Conservation (phyloP, 2,113 vertebrate genomes). For the Fulmarus glacialis region DNA sequence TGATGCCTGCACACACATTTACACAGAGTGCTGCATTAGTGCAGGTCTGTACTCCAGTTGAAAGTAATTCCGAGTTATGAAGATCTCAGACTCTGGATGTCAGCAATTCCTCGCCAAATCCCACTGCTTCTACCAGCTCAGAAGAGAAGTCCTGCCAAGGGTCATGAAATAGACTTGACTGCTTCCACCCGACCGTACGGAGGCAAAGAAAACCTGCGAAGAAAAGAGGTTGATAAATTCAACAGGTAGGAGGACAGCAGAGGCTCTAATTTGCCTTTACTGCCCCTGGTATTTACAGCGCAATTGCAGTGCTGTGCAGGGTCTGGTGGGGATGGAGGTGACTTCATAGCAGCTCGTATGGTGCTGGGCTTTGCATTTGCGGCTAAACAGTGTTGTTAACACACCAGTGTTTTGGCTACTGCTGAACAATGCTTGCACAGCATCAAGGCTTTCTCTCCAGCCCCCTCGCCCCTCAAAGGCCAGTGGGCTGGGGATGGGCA, state of each 20-base stretch:
- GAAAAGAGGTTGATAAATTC: neutral
- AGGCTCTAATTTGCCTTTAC: neutral
- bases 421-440: neutral
- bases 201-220: conserved; percentile 94
- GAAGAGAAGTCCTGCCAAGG: conserved; percentile 95
- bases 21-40: conserved; percentile 62
- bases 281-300: neutral
- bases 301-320: neutral
- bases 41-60: conserved; percentile 81
- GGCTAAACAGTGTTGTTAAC: fast-evolving
- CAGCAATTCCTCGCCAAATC: conserved; percentile 60
- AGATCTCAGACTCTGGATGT: conserved; percentile 72
- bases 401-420: neutral
- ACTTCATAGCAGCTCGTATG: fast-evolving
- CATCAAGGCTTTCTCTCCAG: neutral
- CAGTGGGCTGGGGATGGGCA: neutral
- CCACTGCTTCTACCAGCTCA: conserved; percentile 91
- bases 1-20: conserved; percentile 69
- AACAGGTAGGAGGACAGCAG: neutral
- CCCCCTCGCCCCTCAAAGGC: neutral
- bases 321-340: neutral
- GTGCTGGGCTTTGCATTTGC: neutral
- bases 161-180: conserved; percentile 99
- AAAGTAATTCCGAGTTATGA: conserved; percentile 78
- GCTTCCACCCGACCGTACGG: conserved; percentile 95